These are phyloP conservation scores for Oryzias curvinotus DNA, from an alignment of 2,113 vertebrate species.

Conservation along the genomic window DNA sequence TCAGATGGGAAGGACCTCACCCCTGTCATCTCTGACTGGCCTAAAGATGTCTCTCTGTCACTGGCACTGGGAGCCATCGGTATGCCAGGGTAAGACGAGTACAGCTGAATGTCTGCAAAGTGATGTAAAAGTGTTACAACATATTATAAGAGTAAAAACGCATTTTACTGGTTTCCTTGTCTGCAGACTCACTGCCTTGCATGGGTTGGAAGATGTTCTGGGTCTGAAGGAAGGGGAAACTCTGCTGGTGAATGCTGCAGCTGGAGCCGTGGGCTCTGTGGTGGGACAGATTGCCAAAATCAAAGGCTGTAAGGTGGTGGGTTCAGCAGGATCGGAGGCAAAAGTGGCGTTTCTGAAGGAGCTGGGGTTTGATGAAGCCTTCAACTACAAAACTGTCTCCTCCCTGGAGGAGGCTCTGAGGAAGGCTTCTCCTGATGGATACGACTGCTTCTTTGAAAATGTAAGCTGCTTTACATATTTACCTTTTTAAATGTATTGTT, in stretches of 20 bases:
- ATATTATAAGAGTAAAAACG: neutral
- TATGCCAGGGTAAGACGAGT: slow-evolving; percentile 83
- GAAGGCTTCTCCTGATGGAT: slow-evolving; percentile 83
- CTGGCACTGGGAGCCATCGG: slow-evolving; percentile 84
- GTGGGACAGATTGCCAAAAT: slow-evolving; percentile 89
- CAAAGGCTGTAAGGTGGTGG: slow-evolving; percentile 88
- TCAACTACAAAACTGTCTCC: slow-evolving; percentile 87
- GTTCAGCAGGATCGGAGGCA: slow-evolving; percentile 80
- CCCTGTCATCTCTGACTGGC: slow-evolving; percentile 76
- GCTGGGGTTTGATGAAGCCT: slow-evolving; percentile 84
- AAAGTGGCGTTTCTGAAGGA: slow-evolving; percentile 85
- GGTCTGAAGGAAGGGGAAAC: slow-evolving; percentile 82
- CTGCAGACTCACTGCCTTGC: slow-evolving; percentile 84
- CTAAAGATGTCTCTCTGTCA: slow-evolving; percentile 79
- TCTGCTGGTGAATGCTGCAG: slow-evolving; percentile 84
- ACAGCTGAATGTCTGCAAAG: neutral
- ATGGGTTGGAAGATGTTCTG: slow-evolving; percentile 83
- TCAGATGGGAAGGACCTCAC: slow-evolving; percentile 73
- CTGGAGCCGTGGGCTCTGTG: slow-evolving; percentile 85
- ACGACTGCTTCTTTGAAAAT: slow-evolving; percentile 90
- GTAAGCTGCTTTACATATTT: slow-evolving; percentile 52
- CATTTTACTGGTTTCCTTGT: neutral
- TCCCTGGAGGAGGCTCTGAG: slow-evolving; percentile 83
- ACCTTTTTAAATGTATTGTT: too few species aligned
- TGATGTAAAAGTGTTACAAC: neutral